Evolutionary conservation across 2,113 vertebrate species (phyloP).

Genomic region (Picathartes gymnocephalus): DNA sequence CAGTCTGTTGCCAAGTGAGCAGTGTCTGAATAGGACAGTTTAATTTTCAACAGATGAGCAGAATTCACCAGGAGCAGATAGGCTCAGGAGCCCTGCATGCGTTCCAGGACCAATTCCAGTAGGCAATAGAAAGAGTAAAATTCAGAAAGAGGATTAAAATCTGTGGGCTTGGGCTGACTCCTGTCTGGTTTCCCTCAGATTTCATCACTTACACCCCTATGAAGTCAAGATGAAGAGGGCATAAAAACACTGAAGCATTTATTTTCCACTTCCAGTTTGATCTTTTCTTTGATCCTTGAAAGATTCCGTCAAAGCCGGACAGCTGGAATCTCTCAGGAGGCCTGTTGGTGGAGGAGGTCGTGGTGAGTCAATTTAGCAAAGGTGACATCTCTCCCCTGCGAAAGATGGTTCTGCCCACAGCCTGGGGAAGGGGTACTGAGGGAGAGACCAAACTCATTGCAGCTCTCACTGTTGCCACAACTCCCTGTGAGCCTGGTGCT

Average conservation of each 20-base stretch:
- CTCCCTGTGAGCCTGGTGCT: not conserved
- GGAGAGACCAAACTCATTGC: not conserved
- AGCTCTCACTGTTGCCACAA: not conserved
- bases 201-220: not conserved
- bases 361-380: not conserved
- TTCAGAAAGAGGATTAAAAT: not conserved
- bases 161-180: not conserved
- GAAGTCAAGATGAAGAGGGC: not conserved
- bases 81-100: not conserved
- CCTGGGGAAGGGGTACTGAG: not conserved
- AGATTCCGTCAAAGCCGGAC: not conserved
- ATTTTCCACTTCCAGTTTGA: not conserved
- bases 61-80: not conserved
- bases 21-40: slow-evolving; percentile 30
- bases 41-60: slow-evolving; percentile 38
- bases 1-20: slow-evolving; percentile 49
- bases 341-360: not conserved
- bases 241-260: not conserved
- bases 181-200: not conserved
- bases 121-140: not conserved
- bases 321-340: not conserved
- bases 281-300: slow-evolving; percentile 17
- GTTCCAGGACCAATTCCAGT: not conserved
- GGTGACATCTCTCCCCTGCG: not conserved
- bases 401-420: not conserved